These are phyloP conservation scores for Danio albolineatus DNA, from an alignment of 2,797 vertebrate genomes.

Conservation along the genomic window DNA sequence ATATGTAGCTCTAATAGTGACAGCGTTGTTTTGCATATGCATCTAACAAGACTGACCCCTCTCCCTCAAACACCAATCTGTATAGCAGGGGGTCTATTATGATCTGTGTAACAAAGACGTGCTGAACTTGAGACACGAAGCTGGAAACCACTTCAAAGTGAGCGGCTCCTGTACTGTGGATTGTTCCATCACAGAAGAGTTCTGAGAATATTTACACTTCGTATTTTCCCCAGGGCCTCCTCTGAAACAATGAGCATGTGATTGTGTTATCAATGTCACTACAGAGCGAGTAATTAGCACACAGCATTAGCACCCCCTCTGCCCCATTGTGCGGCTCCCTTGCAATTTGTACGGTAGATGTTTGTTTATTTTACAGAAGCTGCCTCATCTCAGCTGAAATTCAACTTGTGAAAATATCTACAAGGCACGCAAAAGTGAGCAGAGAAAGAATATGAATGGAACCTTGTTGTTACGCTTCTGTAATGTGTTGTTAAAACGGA, in stretches of 20 bases:
- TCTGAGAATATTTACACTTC: constrained; percentile 75
- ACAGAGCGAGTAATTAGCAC: constrained; percentile 53
- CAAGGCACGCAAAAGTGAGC: constrained; percentile 6
- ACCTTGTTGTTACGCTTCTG: not conserved
- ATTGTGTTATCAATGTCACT: constrained; percentile 69
- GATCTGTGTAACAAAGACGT: constrained; percentile 50
- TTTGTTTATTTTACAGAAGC: constrained; percentile 16
- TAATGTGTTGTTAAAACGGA: not conserved
- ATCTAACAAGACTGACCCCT: constrained; percentile 24
- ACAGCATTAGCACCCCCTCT: not conserved
- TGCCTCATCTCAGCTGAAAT: not conserved
- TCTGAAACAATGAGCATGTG: constrained; percentile 67
- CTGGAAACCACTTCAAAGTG: constrained; percentile 73
- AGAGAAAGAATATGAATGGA: not conserved
- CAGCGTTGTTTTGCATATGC: not conserved
- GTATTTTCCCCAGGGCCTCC: constrained; percentile 62
- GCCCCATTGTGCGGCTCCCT: constrained; percentile 13
- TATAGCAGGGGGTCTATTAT: constrained; percentile 13
- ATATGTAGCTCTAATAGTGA: not conserved
- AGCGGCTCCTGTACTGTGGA: constrained; percentile 65
- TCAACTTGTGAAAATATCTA: not conserved
- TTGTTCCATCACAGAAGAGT: constrained; percentile 76
- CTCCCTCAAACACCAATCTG: constrained; percentile 16
- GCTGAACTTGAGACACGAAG: constrained; percentile 68
- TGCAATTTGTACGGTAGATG: constrained; percentile 17